A percentile compares a stretch with the other conserved stretches of the same genome.
Evolutionary conservation across 2,797 vertebrate genomes (phyloP).

Genomic region (Rachycentron canadum): DNA sequence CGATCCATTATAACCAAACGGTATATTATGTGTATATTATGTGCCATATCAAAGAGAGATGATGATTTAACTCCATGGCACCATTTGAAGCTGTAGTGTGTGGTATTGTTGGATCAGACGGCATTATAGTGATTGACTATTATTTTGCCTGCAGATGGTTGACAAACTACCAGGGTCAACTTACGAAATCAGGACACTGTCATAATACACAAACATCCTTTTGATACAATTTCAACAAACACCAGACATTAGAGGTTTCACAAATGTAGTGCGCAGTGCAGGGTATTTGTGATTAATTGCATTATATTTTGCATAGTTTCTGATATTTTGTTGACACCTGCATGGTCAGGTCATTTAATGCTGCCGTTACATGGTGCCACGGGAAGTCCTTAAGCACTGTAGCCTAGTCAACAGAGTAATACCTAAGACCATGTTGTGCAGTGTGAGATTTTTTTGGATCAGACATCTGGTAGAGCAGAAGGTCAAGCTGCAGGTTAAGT

Average conservation of each 20-base stretch:
- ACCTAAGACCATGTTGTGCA: slow-evolving; percentile 39
- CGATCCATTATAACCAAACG: too few relatives aligned
- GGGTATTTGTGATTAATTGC: background rate
- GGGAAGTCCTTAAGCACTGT: background rate
- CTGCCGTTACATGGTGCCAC: slow-evolving; percentile 11
- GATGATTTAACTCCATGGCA: slow-evolving; percentile 1
- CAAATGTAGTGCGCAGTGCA: background rate
- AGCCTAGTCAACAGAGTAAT: slow-evolving; percentile 50
- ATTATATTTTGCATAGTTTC: background rate
- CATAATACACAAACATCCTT: background rate
- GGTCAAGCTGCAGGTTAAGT: slow-evolving; percentile 68
- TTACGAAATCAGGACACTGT: background rate
- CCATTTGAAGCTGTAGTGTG: background rate
- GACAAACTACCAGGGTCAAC: background rate
- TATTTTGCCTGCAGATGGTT: background rate
- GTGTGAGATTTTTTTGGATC: slow-evolving; percentile 64
- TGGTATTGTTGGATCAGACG: background rate
- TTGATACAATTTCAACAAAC: slow-evolving; percentile 3
- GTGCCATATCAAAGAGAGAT: background rate
- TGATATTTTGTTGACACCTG: background rate
- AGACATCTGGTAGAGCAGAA: slow-evolving; percentile 75
- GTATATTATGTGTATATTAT: slow-evolving; percentile 3
- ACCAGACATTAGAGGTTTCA: background rate
- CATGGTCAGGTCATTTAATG: background rate
- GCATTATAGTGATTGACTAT: background rate